Evolutionary conservation across 2,888 invertebrate species (phyloP), one percentile per base, ranked within the genome.

Genomic region (Temnothorax unifasciatus): DNA sequence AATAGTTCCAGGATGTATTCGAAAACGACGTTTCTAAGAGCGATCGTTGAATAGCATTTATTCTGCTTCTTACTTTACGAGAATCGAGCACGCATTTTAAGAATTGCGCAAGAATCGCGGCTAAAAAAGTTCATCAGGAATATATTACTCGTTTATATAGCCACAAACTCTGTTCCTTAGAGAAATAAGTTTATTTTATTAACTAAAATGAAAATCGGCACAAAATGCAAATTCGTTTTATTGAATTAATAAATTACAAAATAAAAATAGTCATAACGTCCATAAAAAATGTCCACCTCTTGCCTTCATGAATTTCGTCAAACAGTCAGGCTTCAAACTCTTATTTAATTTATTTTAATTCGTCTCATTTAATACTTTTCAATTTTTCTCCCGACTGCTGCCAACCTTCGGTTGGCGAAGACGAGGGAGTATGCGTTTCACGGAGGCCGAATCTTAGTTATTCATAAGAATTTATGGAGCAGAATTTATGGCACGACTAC

Each of bases 1-100:
- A 64, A 64, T 64, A 64, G 64, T 64, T 6, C 15, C 38, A 64
- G n/a, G 18, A 63, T 63, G 38, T 63, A n/a, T 34, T 11, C n/a
- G 38, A 63, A 34, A 41, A 44, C 13, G 1, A 1, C 13, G 13
- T 64, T 64, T 64, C 8, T 8, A 11, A n/a, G 44, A 66, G 15
- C 44, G 25, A 44, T 66, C 25, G 3, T 66, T 66, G 21, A 66
- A 66, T 8, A 9, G 15, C 21, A 41, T 64, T 63, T 41, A 64
- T 64, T 21, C 13, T 41, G 38, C 4, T 38, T 66, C 38, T 18
- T 41, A 64, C 11, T 4, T 44, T 44, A 44, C 6, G 41, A 63
- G 11, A 63, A 63, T 41, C 41, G 18, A 34, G 18, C 13, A 38
- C 18, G 18, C 15, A 8, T 29, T 59, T 25, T 34, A n/a, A n/a